Conservation (phyloP, 2,888 invertebrate genomes). For the Elysia crispata region DNA sequence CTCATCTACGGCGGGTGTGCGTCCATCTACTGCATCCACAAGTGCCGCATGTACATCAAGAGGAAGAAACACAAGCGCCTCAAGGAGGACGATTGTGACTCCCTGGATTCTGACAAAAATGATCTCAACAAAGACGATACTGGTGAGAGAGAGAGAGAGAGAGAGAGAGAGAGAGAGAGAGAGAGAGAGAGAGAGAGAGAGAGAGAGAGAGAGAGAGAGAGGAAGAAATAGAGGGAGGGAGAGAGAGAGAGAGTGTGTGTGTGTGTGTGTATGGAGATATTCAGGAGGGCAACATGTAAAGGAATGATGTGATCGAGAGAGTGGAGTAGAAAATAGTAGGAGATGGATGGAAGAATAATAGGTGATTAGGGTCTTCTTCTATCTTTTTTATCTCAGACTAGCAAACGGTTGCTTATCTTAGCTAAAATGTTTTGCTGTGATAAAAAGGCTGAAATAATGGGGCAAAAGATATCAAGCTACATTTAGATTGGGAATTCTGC, state of each 20-base stretch:
- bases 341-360: too few relatives aligned
- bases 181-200: background rate
- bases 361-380: too few relatives aligned
- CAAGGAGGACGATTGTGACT: constrained; percentile 43
- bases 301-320: background rate
- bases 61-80: constrained; percentile 49
- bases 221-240: background rate
- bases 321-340: background rate
- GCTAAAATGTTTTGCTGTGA: too few relatives aligned
- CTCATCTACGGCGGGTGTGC: constrained; percentile 63
- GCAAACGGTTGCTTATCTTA: too few relatives aligned
- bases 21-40: constrained; percentile 61
- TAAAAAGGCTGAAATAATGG: too few relatives aligned
- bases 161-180: background rate
- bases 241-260: background rate
- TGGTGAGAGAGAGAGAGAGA: background rate
- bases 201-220: background rate
- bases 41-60: constrained; percentile 55
- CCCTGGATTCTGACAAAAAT: constrained; percentile 36
- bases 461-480: too few relatives aligned
- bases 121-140: constrained; percentile 42
- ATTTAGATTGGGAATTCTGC: too few relatives aligned
- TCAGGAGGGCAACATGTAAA: background rate
- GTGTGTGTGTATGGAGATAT: background rate
- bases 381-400: too few relatives aligned